Evolutionary conservation across 2,888 invertebrate species (phyloP).

Genomic region (Agrotis exclamationis): DNA sequence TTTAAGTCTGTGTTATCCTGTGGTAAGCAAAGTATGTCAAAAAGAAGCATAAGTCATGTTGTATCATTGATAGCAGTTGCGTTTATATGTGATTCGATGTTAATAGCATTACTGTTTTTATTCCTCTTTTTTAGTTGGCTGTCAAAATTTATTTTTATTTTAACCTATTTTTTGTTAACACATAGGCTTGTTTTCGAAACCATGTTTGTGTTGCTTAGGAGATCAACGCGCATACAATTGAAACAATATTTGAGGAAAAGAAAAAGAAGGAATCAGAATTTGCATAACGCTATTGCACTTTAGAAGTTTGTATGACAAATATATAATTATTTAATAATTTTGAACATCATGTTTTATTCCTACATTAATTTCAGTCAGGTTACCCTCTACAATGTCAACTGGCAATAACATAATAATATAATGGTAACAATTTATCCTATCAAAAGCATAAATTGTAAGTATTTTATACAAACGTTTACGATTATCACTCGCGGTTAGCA

Average conservation of each 20-base stretch:
- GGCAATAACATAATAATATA: too few relatives aligned
- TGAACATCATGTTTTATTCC: background rate
- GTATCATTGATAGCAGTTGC: conserved; percentile 52
- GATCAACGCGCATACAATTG: conserved; percentile 42
- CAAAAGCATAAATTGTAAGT: too few relatives aligned
- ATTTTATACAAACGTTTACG: too few relatives aligned
- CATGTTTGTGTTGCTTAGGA: conserved; percentile 44
- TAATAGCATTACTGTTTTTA: conserved; percentile 18
- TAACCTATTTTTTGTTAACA: conserved; percentile 5
- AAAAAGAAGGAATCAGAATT: conserved; percentile 1
- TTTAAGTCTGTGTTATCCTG: conserved; percentile 47
- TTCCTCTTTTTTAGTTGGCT: fast-evolving
- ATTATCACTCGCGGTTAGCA: too few relatives aligned
- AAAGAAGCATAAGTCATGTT: conserved; percentile 41
- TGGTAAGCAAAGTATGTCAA: conserved; percentile 36
- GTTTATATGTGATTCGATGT: conserved; percentile 45
- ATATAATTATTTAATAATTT: background rate
- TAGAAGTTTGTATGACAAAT: background rate
- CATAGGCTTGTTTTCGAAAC: conserved; percentile 50
- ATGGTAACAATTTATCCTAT: too few relatives aligned
- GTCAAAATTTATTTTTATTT: fast-evolving
- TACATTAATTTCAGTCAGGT: too few relatives aligned
- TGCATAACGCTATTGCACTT: background rate
- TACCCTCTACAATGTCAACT: too few relatives aligned
- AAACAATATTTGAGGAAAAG: conserved; percentile 27